These are phyloP conservation scores for Podarcis siculus DNA, from an alignment of 2,797 vertebrate genomes.

Conservation along the genomic window DNA sequence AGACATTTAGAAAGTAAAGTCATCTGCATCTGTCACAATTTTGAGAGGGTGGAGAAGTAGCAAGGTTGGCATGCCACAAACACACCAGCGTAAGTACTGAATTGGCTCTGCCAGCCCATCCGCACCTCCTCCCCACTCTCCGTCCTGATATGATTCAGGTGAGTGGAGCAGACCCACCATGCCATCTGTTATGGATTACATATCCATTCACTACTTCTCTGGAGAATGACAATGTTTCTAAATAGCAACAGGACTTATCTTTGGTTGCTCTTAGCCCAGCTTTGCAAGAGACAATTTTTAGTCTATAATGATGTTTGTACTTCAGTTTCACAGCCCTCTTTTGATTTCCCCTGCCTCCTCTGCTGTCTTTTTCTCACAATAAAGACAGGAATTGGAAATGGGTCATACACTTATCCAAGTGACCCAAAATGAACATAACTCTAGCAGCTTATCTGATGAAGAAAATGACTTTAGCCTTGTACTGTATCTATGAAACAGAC, in stretches of 20 bases:
- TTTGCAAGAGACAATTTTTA: not conserved
- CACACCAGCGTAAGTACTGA: too few species aligned
- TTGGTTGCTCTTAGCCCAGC: not conserved
- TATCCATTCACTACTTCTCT: not conserved
- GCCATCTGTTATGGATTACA: not conserved
- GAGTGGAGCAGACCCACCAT: too few species aligned
- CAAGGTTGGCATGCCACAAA: too few species aligned
- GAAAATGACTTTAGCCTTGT: not conserved
- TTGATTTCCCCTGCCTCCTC: not conserved
- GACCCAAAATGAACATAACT: not conserved
- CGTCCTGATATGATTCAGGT: too few species aligned
- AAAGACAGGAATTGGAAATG: not conserved
- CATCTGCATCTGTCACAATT: too few species aligned
- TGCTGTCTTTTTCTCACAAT: not conserved
- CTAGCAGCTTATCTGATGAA: not conserved
- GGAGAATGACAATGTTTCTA: not conserved
- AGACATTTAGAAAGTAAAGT: too few species aligned
- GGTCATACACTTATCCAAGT: not conserved
- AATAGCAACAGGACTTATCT: not conserved
- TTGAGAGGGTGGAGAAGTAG: too few species aligned
- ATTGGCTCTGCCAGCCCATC: too few species aligned
- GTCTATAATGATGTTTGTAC: not conserved
- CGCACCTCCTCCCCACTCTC: too few species aligned
- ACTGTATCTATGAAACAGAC: not conserved
- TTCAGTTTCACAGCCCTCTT: not conserved